A percentile compares a stretch with the other conserved stretches of the same genome.
phyloP scores from a whole-genome alignment of 2,797 vertebrate genomes.

The Chelon labrosus region DNA sequence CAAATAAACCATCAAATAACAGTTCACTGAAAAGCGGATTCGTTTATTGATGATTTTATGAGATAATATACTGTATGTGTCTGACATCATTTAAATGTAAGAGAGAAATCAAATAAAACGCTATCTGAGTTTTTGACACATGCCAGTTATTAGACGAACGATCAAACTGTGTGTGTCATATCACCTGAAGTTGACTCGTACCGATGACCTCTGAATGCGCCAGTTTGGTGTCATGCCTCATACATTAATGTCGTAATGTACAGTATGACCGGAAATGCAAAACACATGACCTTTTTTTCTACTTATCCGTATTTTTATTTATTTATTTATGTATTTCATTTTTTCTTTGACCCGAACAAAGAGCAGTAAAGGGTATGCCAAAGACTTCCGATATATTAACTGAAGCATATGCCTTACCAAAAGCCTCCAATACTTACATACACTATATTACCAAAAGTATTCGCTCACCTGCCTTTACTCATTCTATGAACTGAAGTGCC shows the following conservation, averaged over 20 bases:
- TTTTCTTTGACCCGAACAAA: background rate
- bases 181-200: background rate
- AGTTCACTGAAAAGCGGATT: fast-evolving
- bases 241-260: background rate
- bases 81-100: background rate
- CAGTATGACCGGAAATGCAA: background rate
- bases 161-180: no score
- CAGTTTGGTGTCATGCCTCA: background rate
- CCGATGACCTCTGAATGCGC: conserved; percentile 3
- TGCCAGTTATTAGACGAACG: background rate
- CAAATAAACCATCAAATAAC: background rate
- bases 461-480: no score
- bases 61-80: no score
- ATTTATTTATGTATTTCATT: background rate
- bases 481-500: no score
- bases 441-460: no score
- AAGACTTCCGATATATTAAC: background rate
- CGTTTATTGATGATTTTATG: background rate
- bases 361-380: background rate
- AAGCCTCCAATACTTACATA: no score
- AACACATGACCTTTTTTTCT: background rate
- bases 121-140: fast-evolving
- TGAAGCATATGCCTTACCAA: no score
- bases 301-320: background rate
- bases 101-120: fast-evolving